These are phyloP conservation scores for Terrapene triunguis DNA, from an alignment of 2,113 vertebrate species.

Conservation along the genomic window DNA sequence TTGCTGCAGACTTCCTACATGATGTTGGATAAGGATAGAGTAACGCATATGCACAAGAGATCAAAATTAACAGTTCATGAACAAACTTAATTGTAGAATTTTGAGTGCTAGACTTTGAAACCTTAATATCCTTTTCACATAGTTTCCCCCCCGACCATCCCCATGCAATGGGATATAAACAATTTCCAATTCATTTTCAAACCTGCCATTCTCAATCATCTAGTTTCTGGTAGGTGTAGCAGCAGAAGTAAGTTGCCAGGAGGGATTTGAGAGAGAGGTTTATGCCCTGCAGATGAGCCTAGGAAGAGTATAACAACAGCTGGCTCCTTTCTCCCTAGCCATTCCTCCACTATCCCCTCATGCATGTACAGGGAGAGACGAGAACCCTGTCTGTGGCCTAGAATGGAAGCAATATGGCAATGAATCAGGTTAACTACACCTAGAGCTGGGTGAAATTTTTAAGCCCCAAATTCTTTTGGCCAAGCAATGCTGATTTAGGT, in stretches of 20 bases:
- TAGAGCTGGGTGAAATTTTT: neutral
- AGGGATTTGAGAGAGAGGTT: neutral
- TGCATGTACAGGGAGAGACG: neutral
- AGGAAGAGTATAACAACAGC: neutral
- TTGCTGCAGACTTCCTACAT: neutral
- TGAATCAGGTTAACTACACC: neutral
- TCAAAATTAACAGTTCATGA: neutral
- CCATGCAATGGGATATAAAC: neutral
- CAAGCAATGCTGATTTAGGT: neutral
- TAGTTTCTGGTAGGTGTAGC: neutral
- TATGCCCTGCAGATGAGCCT: neutral
- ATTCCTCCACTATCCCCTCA: neutral
- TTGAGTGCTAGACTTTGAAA: neutral
- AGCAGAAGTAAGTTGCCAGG: neutral
- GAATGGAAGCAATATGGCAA: neutral
- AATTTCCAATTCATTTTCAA: neutral
- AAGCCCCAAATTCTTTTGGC: neutral
- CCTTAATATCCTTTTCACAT: neutral
- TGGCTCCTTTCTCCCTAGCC: neutral
- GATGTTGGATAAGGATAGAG: neutral
- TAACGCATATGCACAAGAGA: neutral
- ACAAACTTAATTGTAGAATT: neutral
- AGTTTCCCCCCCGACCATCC: neutral
- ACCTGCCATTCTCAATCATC: neutral
- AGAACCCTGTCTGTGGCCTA: neutral